Evolutionary conservation across 2,113 vertebrate genomes (phyloP).

Genomic region (Cephalopterus ornatus): DNA sequence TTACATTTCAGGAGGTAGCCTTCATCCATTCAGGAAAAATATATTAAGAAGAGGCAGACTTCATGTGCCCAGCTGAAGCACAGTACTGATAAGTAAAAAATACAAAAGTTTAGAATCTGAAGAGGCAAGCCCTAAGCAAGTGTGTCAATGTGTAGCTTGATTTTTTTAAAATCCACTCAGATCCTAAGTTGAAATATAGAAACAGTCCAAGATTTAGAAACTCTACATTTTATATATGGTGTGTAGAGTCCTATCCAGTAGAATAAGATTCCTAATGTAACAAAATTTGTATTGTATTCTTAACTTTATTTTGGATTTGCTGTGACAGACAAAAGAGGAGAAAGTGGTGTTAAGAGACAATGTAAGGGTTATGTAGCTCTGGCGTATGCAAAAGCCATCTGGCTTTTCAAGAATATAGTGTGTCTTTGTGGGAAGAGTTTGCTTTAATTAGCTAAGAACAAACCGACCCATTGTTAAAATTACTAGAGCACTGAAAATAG

Average conservation of each 20-base stretch:
- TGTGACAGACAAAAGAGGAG: background rate
- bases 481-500: background rate
- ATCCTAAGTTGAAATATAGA: background rate
- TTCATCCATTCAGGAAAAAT: background rate
- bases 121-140: background rate
- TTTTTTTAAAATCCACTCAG: background rate
- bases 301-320: background rate
- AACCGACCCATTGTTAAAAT: background rate
- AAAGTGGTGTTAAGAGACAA: background rate
- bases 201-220: background rate
- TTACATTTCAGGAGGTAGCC: background rate
- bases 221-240: background rate
- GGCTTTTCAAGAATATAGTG: background rate
- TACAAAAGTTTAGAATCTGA: background rate
- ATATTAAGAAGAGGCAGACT: background rate
- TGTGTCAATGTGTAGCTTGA: fast-evolving
- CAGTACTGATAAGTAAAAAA: background rate
- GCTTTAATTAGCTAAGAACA: background rate
- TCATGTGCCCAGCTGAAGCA: background rate
- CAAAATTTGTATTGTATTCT: background rate
- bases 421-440: background rate
- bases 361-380: background rate
- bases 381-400: background rate
- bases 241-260: background rate
- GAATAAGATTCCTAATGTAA: background rate